Evolutionary conservation across 2,888 invertebrate species (phyloP).

Genomic region (Alsophila aescularia): DNA sequence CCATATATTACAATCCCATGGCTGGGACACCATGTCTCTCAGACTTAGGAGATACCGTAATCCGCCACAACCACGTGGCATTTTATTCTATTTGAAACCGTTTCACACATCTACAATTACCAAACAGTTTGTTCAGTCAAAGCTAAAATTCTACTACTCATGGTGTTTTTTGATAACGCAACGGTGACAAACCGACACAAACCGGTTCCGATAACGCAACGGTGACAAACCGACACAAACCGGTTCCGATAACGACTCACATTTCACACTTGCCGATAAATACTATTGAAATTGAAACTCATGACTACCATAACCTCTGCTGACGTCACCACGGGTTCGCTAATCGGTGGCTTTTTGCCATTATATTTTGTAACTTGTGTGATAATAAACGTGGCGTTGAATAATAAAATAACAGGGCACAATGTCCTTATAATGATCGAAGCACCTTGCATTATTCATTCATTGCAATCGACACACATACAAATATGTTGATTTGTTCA

Average conservation of each 20-base stretch:
- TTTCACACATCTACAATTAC: no score
- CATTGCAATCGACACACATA: no score
- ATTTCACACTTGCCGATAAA: not conserved
- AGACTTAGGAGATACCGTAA: no score
- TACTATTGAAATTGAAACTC: not conserved
- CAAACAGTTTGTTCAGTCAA: not conserved
- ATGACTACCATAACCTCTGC: constrained; percentile 10
- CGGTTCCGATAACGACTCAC: constrained; percentile 6
- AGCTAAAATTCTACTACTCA: not conserved
- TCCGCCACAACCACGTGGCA: no score
- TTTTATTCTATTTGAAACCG: no score
- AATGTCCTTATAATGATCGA: not conserved
- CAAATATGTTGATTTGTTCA: no score
- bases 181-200: not conserved
- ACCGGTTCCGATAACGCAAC: not conserved
- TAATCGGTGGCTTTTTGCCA: constrained; percentile 9
- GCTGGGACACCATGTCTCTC: no score
- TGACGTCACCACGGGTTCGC: constrained; percentile 13
- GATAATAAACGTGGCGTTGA: not conserved
- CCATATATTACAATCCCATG: no score
- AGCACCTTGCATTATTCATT: no score
- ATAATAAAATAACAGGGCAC: not conserved
- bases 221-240: not conserved
- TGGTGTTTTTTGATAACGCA: not conserved
- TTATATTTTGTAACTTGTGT: constrained; percentile 1